A percentile compares a stretch with the other conserved stretches of the same genome.
phyloP scores from a whole-genome alignment of 2,888 invertebrate species.

The Tachystola acroxantha region DNA sequence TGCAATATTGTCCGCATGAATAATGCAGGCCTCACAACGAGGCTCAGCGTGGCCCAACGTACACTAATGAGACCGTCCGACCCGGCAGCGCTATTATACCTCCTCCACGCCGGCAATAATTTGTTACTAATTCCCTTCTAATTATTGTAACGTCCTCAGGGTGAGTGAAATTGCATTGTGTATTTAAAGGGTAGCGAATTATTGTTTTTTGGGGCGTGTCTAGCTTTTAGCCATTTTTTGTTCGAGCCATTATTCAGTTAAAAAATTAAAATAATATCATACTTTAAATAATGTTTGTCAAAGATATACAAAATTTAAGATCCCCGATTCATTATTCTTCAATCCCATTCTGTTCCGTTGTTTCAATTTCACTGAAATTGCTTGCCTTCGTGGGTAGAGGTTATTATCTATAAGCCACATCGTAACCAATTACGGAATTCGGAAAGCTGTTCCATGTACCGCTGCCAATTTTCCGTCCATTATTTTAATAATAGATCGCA shows the following conservation, averaged over 20 bases:
- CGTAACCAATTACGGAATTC: slow-evolving; percentile 1
- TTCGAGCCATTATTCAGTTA: no score
- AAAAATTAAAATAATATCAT: no score
- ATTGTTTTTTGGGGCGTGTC: slow-evolving; percentile 6
- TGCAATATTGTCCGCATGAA: slow-evolving; percentile 74
- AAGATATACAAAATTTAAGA: no score
- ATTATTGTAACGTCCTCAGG: slow-evolving; percentile 48
- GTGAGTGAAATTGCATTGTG: slow-evolving; percentile 28
- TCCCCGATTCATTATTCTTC: no score
- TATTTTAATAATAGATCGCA: slow-evolving; percentile 7
- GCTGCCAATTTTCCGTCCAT: slow-evolving; percentile 1
- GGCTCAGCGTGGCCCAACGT: slow-evolving; percentile 48
- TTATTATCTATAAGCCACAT: no score
- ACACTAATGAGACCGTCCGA: slow-evolving; percentile 69
- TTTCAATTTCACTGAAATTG: no score
- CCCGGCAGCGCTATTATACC: slow-evolving; percentile 55
- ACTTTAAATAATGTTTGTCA: no score
- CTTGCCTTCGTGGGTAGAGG: no score
- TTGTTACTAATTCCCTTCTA: slow-evolving; percentile 70
- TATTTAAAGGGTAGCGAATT: slow-evolving; percentile 12
- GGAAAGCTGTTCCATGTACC: slow-evolving; percentile 4
- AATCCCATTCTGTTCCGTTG: no score
- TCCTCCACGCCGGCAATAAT: slow-evolving; percentile 62
- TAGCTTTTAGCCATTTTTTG: slow-evolving; percentile 8
- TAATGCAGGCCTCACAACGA: slow-evolving; percentile 65